Evolutionary conservation across 1,140 invertebrate genomes (phyloP).

Genomic region (Paraescarpia echinospica): DNA sequence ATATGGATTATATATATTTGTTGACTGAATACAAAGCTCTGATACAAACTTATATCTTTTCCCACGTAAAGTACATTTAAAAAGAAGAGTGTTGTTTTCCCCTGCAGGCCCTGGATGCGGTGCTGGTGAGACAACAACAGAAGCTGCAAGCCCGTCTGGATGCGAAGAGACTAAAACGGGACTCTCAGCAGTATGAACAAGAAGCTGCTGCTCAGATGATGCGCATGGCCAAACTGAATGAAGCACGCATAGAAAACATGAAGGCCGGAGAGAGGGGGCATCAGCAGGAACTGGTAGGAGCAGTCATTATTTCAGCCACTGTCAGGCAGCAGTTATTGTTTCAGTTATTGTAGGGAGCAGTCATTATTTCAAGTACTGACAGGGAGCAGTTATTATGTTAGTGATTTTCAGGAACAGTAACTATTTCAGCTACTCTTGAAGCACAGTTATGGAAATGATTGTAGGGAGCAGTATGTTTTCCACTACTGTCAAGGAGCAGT

Average conservation of each 20-base stretch:
- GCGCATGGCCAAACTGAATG: background rate
- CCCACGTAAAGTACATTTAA: no score
- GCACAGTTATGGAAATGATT: no score
- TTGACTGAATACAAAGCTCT: no score
- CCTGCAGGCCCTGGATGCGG: conserved; percentile 6
- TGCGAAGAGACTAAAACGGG: background rate
- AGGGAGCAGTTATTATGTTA: background rate
- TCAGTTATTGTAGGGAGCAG: background rate
- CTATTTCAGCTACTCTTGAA: no score
- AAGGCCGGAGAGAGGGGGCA: background rate
- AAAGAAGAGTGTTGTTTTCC: no score
- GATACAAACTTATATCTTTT: no score
- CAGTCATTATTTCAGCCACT: background rate
- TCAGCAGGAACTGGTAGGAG: background rate
- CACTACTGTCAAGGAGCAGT: no score
- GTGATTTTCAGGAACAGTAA: no score
- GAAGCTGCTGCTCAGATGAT: conserved; percentile 8
- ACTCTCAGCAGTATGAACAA: background rate
- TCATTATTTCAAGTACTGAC: background rate
- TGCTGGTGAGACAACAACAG: background rate
- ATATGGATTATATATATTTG: no score
- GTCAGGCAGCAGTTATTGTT: background rate
- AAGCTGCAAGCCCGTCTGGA: background rate
- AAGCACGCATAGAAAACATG: background rate
- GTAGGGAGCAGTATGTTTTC: no score